Evolutionary conservation across 1,140 invertebrate genomes (phyloP), one percentile per base, ranked within the genome.

Genomic region (Panulirus ornatus): DNA sequence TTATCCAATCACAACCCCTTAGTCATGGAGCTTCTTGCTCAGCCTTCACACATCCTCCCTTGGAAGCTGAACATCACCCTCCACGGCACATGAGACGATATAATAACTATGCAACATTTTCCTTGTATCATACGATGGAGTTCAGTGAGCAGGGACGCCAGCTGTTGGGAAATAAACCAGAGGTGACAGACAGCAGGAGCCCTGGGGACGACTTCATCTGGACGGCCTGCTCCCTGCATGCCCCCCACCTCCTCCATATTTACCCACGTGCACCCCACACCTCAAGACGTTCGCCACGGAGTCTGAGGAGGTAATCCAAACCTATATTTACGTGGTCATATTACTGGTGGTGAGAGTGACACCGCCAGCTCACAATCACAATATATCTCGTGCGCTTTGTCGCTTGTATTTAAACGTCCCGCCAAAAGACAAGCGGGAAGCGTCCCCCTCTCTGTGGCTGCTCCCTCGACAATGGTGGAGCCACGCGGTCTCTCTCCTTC

Each of bases 361-460:
- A n/a, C 22, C 16, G 30, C 42, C 40, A 83, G 0, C 79, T 82
- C 34, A 34, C 63, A 66, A 47, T 81, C 30, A 40, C 44, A 66
- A 51, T 71, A 82, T 27, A 27, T 84, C 30, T 63, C 36, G 42
- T 75, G 30, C 36, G 81, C 88, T 90, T 90, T 85, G 88, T 85
- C 30, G 40, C n/a, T 63, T 22, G 27, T 14, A 79, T 90, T 90
- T 90, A 90, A 90, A 84, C 88, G 36, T 79, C 82, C 73, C 88
- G 88, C 88, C 88, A 90, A 84, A 84, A 78, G 88, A 84, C 51
- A 78, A 84, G 83, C 88, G 54, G 58, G 42, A 47, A 85, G 88
- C 88, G 83, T 90, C 83, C 73, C 83, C 66, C 70, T 71, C 87
- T 58, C 78, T 70, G 30, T 66, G 54, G 38, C 51, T 42, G 42